Conservation (phyloP, 1,140 invertebrate species). For the Vollenhovia emeryi region DNA sequence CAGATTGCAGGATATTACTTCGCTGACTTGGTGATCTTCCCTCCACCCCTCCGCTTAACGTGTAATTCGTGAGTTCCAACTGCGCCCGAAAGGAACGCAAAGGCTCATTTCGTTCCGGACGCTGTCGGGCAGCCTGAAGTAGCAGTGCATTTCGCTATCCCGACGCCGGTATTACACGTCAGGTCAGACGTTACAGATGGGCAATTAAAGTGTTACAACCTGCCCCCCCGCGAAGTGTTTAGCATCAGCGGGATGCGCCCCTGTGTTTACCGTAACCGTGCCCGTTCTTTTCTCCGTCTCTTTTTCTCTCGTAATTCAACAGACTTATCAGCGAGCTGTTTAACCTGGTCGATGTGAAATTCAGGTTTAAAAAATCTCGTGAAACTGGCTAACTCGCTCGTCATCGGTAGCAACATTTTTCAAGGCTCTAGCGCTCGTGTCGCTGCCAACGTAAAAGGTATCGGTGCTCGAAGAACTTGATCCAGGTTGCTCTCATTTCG, state of each 20-base stretch:
- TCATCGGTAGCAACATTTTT: not conserved
- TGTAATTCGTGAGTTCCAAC: conserved; percentile 48
- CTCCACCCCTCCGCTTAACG: not conserved
- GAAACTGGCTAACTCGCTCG: not conserved
- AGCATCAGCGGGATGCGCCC: not conserved
- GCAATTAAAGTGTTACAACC: conserved; percentile 58
- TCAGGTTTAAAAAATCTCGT: not conserved
- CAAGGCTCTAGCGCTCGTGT: not conserved
- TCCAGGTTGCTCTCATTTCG: not conserved
- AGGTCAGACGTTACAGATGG: conserved; percentile 53
- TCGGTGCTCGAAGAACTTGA: not conserved
- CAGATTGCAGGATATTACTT: conserved; percentile 55
- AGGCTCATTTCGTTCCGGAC: conserved; percentile 53
- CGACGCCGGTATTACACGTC: conserved; percentile 36
- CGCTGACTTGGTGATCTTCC: conserved; percentile 46
- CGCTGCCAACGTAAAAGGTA: not conserved
- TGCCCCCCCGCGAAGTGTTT: conserved; percentile 16
- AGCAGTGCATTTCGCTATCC: conserved; percentile 51
- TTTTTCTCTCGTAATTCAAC: not conserved
- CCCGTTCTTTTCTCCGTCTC: not conserved
- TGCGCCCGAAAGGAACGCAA: conserved; percentile 44
- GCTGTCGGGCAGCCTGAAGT: conserved; percentile 30
- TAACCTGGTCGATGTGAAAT: not conserved
- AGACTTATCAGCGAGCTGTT: conserved; percentile 6
- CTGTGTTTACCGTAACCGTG: conserved; percentile 25